Conservation (phyloP, 1,140 invertebrate species). For the Lepidurus arcticus region DNA sequence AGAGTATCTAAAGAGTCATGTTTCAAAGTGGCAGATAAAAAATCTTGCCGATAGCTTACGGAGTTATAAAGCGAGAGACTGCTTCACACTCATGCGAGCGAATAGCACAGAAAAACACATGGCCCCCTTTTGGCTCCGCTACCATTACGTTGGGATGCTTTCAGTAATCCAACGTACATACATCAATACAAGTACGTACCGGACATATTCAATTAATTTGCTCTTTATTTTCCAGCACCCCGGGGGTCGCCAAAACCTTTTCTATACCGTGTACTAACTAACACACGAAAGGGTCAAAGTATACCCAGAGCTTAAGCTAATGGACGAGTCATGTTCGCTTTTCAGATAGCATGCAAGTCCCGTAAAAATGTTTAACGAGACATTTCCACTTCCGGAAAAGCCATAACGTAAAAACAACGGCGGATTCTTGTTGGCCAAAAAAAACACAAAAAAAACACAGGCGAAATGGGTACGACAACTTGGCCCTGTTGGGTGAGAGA, state of each 20-base stretch:
- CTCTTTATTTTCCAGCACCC: background rate
- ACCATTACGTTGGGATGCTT: background rate
- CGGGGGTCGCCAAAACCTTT: background rate
- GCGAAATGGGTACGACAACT: background rate
- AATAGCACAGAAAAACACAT: background rate
- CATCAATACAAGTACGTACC: background rate
- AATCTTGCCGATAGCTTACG: conserved; percentile 2
- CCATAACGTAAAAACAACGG: background rate
- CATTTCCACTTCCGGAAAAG: conserved; percentile 1
- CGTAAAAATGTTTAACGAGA: background rate
- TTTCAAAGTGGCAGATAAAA: conserved; percentile 14
- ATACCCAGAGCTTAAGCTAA: background rate
- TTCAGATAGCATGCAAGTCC: background rate
- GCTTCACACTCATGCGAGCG: background rate
- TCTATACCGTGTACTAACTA: no score
- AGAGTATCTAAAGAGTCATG: conserved; percentile 16
- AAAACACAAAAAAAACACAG: background rate
- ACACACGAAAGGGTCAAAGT: no score
- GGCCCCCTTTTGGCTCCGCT: background rate
- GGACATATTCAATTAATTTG: conserved; percentile 7
- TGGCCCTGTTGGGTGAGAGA: background rate
- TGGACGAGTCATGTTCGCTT: conserved; percentile 8
- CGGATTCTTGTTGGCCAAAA: no score
- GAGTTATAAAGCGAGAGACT: background rate
- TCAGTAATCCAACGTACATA: background rate